Percentiles rank a stretch among this genome's conserved stretches.
These are phyloP conservation scores for Hyles lineata DNA, from an alignment of 2,888 invertebrate species.

Conservation along the genomic window DNA sequence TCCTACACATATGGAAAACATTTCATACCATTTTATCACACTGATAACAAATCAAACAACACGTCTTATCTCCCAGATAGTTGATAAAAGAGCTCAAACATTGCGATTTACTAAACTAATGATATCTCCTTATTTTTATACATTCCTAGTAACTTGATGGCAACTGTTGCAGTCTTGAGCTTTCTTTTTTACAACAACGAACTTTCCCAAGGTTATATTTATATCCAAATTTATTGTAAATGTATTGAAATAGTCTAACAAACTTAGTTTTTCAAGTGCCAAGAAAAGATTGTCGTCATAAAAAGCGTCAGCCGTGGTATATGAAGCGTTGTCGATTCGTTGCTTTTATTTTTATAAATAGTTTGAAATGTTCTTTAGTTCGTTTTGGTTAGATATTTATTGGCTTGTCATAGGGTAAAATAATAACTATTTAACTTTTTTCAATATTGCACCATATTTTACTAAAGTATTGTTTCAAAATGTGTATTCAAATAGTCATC, in stretches of 20 bases:
- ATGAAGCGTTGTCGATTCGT: background rate
- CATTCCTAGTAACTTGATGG: constrained; percentile 74
- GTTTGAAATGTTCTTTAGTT: background rate
- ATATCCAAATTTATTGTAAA: background rate
- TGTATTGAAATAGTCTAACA: background rate
- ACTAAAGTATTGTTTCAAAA: no score
- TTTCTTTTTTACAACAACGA: constrained; percentile 36
- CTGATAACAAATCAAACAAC: constrained; percentile 5
- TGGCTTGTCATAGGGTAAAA: no score
- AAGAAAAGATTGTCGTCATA: background rate
- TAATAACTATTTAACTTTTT: no score
- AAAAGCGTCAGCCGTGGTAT: no score
- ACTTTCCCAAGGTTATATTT: constrained; percentile 8
- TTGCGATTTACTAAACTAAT: constrained; percentile 30
- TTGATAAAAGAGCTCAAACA: constrained; percentile 17
- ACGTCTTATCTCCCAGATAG: background rate
- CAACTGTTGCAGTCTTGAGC: constrained; percentile 62
- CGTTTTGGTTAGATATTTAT: no score
- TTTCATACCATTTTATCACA: background rate
- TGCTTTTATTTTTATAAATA: background rate
- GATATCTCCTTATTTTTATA: constrained; percentile 54
- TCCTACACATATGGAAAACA: background rate
- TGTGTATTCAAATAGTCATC: no score
- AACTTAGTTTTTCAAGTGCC: background rate
- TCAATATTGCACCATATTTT: no score